Evolutionary conservation across 2,113 vertebrate genomes (phyloP).

Genomic region (Chaetops frenatus): DNA sequence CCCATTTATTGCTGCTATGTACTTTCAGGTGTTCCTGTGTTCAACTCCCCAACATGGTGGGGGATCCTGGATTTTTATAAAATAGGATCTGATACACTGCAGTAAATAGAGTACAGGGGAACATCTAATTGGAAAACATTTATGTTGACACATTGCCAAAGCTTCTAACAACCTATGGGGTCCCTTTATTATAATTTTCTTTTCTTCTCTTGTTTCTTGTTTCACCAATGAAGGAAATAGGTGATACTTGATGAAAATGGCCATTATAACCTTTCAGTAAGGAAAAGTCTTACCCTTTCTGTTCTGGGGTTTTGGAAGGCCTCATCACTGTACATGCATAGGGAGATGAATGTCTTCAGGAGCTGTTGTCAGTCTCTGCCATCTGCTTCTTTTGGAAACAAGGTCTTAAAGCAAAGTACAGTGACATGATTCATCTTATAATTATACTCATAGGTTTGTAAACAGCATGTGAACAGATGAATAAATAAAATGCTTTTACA

Average conservation of each 20-base stretch:
- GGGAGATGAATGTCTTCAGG: neutral
- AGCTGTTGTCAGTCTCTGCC: neutral
- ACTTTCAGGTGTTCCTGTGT: neutral
- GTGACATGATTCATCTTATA: slow-evolving; percentile 15
- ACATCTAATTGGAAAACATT: neutral
- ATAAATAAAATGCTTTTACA: slow-evolving; percentile 22
- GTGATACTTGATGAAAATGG: neutral
- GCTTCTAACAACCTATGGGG: neutral
- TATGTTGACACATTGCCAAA: neutral
- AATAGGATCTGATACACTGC: neutral
- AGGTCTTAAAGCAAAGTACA: neutral
- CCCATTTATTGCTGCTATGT: neutral
- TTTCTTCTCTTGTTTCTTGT: neutral
- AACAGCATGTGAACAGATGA: slow-evolving; percentile 44
- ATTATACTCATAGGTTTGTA: slow-evolving; percentile 41
- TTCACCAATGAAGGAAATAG: neutral
- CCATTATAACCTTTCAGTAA: neutral
- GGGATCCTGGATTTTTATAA: neutral
- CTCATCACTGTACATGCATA: neutral
- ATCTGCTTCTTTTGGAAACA: slow-evolving; percentile 54
- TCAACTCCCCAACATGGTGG: neutral
- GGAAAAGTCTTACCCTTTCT: neutral
- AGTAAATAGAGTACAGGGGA: neutral
- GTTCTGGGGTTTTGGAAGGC: neutral
- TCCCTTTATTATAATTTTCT: neutral